Evolutionary conservation across 2,797 vertebrate genomes (phyloP), one percentile per base, ranked within the genome.

Genomic region (Rhinoraja longicauda): DNA sequence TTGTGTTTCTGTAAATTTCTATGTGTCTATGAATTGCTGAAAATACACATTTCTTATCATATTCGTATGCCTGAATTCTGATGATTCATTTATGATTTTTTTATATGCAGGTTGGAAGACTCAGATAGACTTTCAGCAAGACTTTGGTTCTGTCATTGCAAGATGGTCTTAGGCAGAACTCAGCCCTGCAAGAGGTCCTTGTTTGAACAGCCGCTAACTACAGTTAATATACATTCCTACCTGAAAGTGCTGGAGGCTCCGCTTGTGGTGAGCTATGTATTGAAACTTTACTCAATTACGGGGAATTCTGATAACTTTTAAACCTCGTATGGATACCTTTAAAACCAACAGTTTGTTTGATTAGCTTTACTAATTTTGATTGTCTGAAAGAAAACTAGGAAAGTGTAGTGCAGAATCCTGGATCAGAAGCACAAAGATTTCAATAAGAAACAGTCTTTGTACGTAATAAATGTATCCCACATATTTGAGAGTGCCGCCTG

Each of bases 221-320:
- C 97, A 15, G 95, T 99, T 93, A 97, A 95, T 95, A 97, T 99
- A 93, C 97, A 99, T 95, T 95, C 95, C 64, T 99, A 98, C 95
- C 96, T 99, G 93, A 98, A 98, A 95, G 96, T 97, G 88, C 98
- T 99, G 98, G 97, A 97, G 32, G 97, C 97, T 64, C 98, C 98
- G 0, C 94, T 99, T 0, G 95, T 99, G 97, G 99, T 99, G 96
- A 0, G 95, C 93, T 93, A 29, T 53, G 17, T 92, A n/a, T 53
- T 88, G 32, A 92, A 92, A 45, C 32, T 92, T 36, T 10, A 53
- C 29, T 53, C 59, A 64, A 4, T 64, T 1, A 32, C 29, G 62
- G 13, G n/a, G 36, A 91, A 45, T 72, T 91, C 10, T 92, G 24
- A 92, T 75, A 36, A 10, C 12, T 92, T 92, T 53, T 92, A 53